Evolutionary conservation across 2,113 vertebrate genomes (phyloP).

Genomic region (Pelmatolapia mariae): DNA sequence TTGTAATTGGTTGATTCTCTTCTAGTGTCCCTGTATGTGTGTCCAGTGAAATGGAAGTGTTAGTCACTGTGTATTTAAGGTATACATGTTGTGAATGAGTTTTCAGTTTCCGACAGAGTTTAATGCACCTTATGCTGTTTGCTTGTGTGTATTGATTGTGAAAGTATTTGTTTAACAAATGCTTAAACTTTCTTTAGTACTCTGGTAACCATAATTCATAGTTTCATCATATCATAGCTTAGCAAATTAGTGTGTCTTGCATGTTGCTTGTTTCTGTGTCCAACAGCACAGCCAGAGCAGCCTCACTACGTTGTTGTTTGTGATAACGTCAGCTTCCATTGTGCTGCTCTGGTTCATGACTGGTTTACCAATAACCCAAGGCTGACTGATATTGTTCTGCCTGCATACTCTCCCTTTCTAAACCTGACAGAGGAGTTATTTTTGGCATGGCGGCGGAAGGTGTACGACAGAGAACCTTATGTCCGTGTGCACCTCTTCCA

Average conservation of each 20-base stretch:
- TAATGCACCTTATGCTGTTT: neutral
- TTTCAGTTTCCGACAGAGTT: neutral
- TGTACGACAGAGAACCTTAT: too few species aligned
- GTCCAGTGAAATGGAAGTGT: neutral
- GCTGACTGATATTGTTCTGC: too few species aligned
- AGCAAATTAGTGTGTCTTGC: neutral
- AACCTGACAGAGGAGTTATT: too few species aligned
- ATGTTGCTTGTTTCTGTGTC: rapidly evolving
- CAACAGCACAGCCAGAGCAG: too few species aligned
- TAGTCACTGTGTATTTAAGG: neutral
- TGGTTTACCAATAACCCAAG: too few species aligned
- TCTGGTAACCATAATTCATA: neutral
- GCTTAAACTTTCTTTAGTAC: neutral
- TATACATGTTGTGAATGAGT: neutral
- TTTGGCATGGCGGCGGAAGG: too few species aligned
- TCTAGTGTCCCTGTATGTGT: neutral
- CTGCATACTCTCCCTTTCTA: too few species aligned
- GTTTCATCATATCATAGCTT: neutral
- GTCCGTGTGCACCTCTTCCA: too few species aligned
- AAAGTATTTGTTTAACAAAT: neutral
- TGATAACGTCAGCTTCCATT: too few species aligned
- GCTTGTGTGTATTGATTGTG: neutral
- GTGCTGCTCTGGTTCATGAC: too few species aligned
- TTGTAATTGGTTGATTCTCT: neutral
- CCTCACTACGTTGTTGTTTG: too few species aligned